Conservation (phyloP, 2,113 vertebrate species). For the Cygnus atratus region DNA sequence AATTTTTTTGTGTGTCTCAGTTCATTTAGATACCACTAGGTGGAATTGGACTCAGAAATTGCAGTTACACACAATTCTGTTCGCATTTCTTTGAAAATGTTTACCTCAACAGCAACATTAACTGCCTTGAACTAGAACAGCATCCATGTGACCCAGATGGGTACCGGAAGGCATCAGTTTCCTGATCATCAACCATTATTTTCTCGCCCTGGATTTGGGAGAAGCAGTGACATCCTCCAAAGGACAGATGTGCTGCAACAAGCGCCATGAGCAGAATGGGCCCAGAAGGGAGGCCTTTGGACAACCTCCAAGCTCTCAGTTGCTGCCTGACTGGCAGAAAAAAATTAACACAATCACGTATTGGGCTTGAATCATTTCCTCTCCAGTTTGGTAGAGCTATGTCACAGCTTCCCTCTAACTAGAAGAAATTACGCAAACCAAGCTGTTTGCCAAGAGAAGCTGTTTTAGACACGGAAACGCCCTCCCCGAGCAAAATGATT, state of each 20-base stretch:
- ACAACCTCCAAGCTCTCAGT: background rate
- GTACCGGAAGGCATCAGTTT: background rate
- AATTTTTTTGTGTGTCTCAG: background rate
- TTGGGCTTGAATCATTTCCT: background rate
- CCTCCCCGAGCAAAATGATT: background rate
- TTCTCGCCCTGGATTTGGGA: rapidly evolving
- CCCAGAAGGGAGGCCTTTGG: background rate
- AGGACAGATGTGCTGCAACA: background rate
- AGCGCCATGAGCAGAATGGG: rapidly evolving
- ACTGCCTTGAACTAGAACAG: background rate
- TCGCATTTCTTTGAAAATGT: background rate
- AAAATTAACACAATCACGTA: background rate
- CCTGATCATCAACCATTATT: background rate
- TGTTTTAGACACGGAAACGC: background rate
- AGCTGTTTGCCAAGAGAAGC: background rate
- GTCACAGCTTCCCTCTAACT: background rate
- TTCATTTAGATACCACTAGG: background rate
- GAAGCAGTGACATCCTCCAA: background rate
- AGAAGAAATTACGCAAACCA: background rate
- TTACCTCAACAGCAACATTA: background rate
- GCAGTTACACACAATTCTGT: background rate
- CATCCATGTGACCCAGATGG: background rate
- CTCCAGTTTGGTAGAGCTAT: background rate
- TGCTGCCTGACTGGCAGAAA: background rate
- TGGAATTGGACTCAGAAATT: background rate